phyloP scores from a whole-genome alignment of 2,888 invertebrate genomes.

The Orchesellides sinensis region DNA sequence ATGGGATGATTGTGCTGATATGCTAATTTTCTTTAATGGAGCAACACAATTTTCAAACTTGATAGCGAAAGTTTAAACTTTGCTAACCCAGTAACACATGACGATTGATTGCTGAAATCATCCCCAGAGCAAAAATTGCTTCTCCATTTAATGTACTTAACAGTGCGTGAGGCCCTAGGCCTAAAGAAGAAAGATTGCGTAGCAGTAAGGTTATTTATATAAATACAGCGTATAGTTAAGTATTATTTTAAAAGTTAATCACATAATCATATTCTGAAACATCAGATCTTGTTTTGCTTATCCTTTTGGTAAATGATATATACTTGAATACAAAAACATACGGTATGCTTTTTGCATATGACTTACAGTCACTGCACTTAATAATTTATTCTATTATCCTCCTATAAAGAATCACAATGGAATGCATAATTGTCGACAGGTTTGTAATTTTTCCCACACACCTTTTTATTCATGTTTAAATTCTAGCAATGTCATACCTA shows the following conservation, averaged over 20 bases:
- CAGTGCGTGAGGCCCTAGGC: neutral
- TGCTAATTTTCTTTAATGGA: neutral
- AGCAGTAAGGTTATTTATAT: neutral
- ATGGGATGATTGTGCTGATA: slow-evolving; percentile 5
- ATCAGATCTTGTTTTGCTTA: no score
- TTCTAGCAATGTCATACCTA: neutral
- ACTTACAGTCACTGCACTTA: slow-evolving; percentile 55
- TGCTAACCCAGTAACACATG: slow-evolving; percentile 44
- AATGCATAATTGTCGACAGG: slow-evolving; percentile 56
- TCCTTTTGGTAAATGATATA: no score
- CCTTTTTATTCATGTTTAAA: neutral
- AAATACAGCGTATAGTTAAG: no score
- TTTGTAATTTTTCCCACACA: slow-evolving; percentile 65
- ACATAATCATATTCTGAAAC: no score
- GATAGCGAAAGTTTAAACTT: slow-evolving; percentile 36
- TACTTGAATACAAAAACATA: neutral
- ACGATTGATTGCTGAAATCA: slow-evolving; percentile 16
- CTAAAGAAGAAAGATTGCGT: neutral
- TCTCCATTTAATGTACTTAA: neutral
- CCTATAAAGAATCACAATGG: slow-evolving; percentile 42
- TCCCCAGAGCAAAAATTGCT: neutral
- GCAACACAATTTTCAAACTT: neutral
- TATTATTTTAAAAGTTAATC: no score
- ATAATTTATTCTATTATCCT: slow-evolving; percentile 58
- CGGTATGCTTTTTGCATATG: slow-evolving; percentile 27